Evolutionary conservation across 2,888 invertebrate species (phyloP).

Genomic region (Dolichomitus sp.): DNA sequence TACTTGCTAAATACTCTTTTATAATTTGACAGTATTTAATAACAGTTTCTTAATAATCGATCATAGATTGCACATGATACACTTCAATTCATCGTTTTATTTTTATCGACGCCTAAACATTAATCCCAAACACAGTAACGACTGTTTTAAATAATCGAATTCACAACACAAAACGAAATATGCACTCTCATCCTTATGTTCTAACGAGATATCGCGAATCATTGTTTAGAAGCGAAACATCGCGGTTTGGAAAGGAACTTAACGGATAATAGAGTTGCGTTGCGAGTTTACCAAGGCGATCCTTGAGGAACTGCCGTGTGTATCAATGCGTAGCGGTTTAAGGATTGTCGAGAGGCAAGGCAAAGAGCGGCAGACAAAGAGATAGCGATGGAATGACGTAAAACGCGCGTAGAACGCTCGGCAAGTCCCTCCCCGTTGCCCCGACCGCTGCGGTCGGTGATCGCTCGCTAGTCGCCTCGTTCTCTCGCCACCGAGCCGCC

Average conservation of each 20-base stretch:
- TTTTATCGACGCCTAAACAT: not conserved
- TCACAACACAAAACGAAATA: not conserved
- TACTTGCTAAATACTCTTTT: not conserved
- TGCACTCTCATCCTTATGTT: not conserved
- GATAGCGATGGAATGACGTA: slow-evolving; percentile 76
- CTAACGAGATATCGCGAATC: not conserved
- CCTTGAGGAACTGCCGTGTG: slow-evolving; percentile 41
- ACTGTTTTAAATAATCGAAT: not conserved
- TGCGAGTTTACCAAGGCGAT: slow-evolving; percentile 33
- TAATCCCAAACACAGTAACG: not conserved
- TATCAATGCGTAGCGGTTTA: slow-evolving; percentile 43
- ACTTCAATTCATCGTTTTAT: not conserved
- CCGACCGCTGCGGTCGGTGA: slow-evolving; percentile 34
- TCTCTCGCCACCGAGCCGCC: slow-evolving; percentile 14
- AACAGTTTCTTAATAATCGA: not conserved
- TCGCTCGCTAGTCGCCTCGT: slow-evolving; percentile 19
- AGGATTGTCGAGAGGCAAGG: slow-evolving; percentile 63
- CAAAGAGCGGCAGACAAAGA: slow-evolving; percentile 72
- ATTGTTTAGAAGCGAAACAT: not conserved
- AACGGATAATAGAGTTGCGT: not conserved
- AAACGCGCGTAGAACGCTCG: slow-evolving; percentile 60
- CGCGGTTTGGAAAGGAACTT: not conserved
- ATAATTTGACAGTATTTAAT: not conserved
- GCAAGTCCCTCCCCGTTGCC: slow-evolving; percentile 37
- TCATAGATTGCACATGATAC: not conserved